These are phyloP conservation scores for Ichneumoninae sp. DNA, from an alignment of 2,888 invertebrate genomes.

Conservation along the genomic window DNA sequence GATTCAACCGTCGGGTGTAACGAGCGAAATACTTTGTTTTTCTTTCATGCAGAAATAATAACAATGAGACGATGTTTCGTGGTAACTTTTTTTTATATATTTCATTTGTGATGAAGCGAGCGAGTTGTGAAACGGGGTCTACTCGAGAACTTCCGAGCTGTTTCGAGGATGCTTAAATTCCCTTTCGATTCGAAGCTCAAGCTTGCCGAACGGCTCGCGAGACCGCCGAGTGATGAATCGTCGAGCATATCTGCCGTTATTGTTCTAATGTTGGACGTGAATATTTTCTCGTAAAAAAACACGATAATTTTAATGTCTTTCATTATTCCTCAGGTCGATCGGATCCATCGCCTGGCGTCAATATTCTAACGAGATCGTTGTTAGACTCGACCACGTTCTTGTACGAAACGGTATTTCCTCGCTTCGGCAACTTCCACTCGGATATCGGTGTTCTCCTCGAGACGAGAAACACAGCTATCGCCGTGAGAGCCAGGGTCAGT, in stretches of 20 bases:
- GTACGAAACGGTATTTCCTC: constrained; percentile 80
- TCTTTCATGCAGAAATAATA: constrained; percentile 33
- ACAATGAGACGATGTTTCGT: constrained; percentile 24
- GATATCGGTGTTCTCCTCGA: constrained; percentile 73
- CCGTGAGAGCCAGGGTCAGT: constrained; percentile 69
- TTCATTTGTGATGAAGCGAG: constrained; percentile 28
- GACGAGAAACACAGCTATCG: constrained; percentile 73
- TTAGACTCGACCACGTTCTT: constrained; percentile 81
- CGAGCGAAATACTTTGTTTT: constrained; percentile 22
- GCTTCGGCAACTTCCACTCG: constrained; percentile 78
- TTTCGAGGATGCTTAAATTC: constrained; percentile 29
- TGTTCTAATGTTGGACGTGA: background rate
- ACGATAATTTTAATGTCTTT: background rate
- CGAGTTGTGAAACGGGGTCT: constrained; percentile 30
- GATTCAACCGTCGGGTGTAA: constrained; percentile 31
- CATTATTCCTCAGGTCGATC: constrained; percentile 76
- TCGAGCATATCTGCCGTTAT: background rate
- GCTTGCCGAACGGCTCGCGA: background rate
- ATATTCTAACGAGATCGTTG: constrained; percentile 81
- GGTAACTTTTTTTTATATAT: constrained; percentile 18
- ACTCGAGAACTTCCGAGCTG: background rate
- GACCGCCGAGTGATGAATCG: background rate
- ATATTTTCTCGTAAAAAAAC: background rate
- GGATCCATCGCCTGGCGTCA: constrained; percentile 75
- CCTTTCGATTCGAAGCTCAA: background rate